These are phyloP conservation scores for Coleophora deauratella DNA, from an alignment of 2,888 invertebrate species.

Conservation along the genomic window DNA sequence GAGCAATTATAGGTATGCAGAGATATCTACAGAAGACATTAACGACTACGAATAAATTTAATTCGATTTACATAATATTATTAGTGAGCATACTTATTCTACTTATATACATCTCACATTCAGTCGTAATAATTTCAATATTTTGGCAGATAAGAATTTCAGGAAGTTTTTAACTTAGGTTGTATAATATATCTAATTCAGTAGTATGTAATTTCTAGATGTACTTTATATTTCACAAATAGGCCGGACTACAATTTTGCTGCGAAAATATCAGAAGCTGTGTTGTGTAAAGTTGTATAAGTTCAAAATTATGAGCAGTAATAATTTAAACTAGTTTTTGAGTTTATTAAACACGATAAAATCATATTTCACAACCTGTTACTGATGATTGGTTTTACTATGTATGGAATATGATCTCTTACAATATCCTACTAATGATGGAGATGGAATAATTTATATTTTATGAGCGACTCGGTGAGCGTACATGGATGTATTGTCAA, in stretches of 20 bases:
- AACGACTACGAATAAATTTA: constrained; percentile 38
- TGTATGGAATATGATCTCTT: constrained; percentile 11
- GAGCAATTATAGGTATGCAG: constrained; percentile 73
- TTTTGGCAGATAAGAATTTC: constrained; percentile 53
- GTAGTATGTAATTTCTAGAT: constrained; percentile 44
- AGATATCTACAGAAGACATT: constrained; percentile 61
- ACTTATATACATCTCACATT: constrained; percentile 70
- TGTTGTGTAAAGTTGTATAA: constrained; percentile 46
- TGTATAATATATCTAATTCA: not conserved
- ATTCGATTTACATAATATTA: constrained; percentile 50
- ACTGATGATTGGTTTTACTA: constrained; percentile 35
- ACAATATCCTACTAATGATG: constrained; percentile 26
- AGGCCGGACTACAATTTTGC: constrained; percentile 59
- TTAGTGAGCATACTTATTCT: constrained; percentile 59
- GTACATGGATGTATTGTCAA: constrained; percentile 64
- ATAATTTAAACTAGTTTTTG: constrained; percentile 23
- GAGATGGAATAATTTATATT: constrained; percentile 34
- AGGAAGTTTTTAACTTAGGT: not conserved
- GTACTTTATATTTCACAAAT: constrained; percentile 48
- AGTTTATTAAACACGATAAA: constrained; percentile 28
- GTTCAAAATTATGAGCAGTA: constrained; percentile 39
- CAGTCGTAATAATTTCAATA: constrained; percentile 63
- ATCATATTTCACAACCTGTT: constrained; percentile 63
- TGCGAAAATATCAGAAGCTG: constrained; percentile 49
- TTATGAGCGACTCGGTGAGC: constrained; percentile 34